Base-by-base conservation (phyloP, 2,113 vertebrate species). In the Notothenia coriiceps region DNA sequence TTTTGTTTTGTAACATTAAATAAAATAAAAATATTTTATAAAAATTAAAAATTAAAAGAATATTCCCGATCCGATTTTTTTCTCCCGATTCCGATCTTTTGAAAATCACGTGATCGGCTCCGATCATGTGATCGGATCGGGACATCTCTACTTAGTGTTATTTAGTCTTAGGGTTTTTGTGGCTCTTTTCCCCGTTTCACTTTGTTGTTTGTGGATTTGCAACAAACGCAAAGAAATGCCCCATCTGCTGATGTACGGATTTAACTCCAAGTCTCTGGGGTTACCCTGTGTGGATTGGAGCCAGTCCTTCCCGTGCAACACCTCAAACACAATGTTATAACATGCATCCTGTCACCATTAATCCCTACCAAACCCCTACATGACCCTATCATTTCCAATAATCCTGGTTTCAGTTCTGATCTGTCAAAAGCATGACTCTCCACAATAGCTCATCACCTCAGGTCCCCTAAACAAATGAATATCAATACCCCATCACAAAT, bases 361-460 rank as follows among this genome's bases (percentile, higher is more conserved):
- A 77, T 70, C 49, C 67, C 22, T 18, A 60, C 43, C 17, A 10
- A 63, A 60, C 25, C 56, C 56, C 52, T 25, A 44, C 56, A 51
- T 40, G 1, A 73, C 54, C 47, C 4, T 46, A 79, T 80, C 25
- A 74, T 59, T 70, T 46, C 17, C 61, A 68, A 65, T 77, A 56
- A 77, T 85, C 59, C 71, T 29, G 15, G 50, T 61, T 60, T 75
- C 73, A 73, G 57, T 70, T 86, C 33, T 73, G 46, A 77, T 89
- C 69, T 10, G 60, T 64, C 68, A 57, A 47, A 71, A 62, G 10
- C 74, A 56, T 1, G 10, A 68, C 1, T 59, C 54, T 50, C 35
- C 43, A 13, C 17, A 52, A 44, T 15, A 29, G 40, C 18, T 10
- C 60, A 9, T 68, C 61, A 60, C 25, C 56, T 64, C 57, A 13